Conservation (phyloP, 2,113 vertebrate species). For the Petromus typicus region DNA sequence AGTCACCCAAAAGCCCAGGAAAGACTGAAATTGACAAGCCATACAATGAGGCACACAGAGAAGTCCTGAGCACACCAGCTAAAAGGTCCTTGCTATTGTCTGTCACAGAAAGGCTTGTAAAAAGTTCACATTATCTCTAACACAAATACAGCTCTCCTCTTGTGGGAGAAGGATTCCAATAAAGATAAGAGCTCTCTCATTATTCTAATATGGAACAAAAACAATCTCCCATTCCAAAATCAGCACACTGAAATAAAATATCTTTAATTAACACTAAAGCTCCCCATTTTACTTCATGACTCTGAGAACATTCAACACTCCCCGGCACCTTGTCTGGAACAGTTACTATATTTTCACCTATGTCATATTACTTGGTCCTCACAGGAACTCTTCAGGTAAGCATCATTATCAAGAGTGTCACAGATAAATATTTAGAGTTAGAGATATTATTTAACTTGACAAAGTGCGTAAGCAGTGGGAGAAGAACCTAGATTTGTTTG, state of each 20-base stretch:
- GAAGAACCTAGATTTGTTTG: not conserved
- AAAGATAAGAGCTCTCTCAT: slow-evolving; percentile 75
- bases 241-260: slow-evolving; percentile 45
- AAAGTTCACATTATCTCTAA: slow-evolving; percentile 70
- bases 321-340: not conserved
- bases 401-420: not conserved
- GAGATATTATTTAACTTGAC: not conserved
- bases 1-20: too few species aligned
- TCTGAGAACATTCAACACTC: not conserved
- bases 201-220: slow-evolving; percentile 72
- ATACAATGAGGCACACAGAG: slow-evolving; percentile 45
- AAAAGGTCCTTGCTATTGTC: slow-evolving; percentile 55
- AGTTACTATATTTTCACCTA: not conserved
- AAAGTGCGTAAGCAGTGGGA: not conserved
- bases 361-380: not conserved
- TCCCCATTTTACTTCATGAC: not conserved
- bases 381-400: not conserved
- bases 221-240: slow-evolving; percentile 61
- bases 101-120: slow-evolving; percentile 56
- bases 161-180: slow-evolving; percentile 67
- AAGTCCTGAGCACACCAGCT: slow-evolving; percentile 10
- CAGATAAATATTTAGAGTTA: not conserved
- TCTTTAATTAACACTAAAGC: slow-evolving; percentile 1
- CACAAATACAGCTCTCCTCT: slow-evolving; percentile 68
- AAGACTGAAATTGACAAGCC: slow-evolving; percentile 38